Percentiles rank a stretch among this genome's conserved stretches.
phyloP scores from a whole-genome alignment of 2,113 vertebrate species.

The Psephotus haematonotus region DNA sequence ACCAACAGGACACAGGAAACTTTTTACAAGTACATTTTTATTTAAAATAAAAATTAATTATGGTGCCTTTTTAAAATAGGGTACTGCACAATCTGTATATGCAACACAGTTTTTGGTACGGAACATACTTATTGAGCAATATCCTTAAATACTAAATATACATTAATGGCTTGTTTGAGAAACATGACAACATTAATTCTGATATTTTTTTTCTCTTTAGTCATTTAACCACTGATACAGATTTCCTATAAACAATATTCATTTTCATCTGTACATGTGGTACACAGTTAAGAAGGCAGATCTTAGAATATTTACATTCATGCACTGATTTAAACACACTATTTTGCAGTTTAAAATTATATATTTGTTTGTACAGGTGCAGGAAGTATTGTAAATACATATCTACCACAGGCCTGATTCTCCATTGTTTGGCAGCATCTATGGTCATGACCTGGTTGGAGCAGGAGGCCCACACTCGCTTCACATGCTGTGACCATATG shows the following conservation, averaged over 20 bases:
- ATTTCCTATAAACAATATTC: constrained; percentile 78
- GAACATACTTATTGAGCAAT: constrained; percentile 80
- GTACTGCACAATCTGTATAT: constrained; percentile 74
- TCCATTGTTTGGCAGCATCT: constrained; percentile 72
- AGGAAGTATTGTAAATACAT: constrained; percentile 78
- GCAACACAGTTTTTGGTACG: constrained; percentile 79
- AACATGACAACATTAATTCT: constrained; percentile 80
- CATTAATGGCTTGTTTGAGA: constrained; percentile 83
- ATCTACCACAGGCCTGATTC: constrained; percentile 68
- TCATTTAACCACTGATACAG: constrained; percentile 74
- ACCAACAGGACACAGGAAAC: not conserved
- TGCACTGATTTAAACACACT: constrained; percentile 82
- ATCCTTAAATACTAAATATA: constrained; percentile 82
- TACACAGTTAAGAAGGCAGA: constrained; percentile 86
- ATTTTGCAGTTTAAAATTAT: constrained; percentile 73
- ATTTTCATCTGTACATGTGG: constrained; percentile 78
- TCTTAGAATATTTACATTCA: constrained; percentile 90
- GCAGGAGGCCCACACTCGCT: constrained; percentile 4
- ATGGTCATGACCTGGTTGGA: constrained; percentile 51
- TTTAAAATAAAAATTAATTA: constrained; percentile 92
- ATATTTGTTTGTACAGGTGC: constrained; percentile 74
- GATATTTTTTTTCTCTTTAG: constrained; percentile 73
- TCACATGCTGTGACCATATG: constrained; percentile 37
- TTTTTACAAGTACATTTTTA: constrained; percentile 88
- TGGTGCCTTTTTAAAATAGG: constrained; percentile 78